A percentile compares a stretch with the other conserved stretches of the same genome.
phyloP scores from a whole-genome alignment of 1,140 invertebrate species.

The Meloidogyne hapla region DNA sequence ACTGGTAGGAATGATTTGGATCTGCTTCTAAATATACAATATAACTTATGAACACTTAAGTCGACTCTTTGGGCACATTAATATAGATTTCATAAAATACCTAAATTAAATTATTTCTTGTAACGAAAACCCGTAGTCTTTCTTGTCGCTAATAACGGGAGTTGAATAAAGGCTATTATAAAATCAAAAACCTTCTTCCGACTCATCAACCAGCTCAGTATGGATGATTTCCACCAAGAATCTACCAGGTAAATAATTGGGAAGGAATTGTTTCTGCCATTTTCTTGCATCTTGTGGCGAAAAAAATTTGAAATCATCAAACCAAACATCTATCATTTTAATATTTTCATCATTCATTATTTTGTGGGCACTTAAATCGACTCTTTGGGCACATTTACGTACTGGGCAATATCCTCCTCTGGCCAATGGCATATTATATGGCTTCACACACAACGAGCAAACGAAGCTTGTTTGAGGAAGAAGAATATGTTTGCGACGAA shows the following conservation, averaged over 20 bases:
- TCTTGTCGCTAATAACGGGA: too few relatives aligned
- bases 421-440: not conserved
- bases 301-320: not conserved
- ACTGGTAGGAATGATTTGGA: not conserved
- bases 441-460: not conserved
- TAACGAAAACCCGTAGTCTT: too few relatives aligned
- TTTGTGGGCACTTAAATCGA: not conserved
- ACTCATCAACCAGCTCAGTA: not conserved
- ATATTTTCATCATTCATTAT: conserved; percentile 2
- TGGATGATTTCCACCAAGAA: not conserved
- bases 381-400: not conserved
- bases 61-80: too few relatives aligned
- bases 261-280: not conserved
- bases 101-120: too few relatives aligned
- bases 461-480: conserved; percentile 1
- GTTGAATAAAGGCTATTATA: too few relatives aligned
- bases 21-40: not conserved
- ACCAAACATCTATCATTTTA: not conserved
- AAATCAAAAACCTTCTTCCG: too few relatives aligned
- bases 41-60: too few relatives aligned
- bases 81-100: too few relatives aligned
- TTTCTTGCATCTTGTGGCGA: not conserved
- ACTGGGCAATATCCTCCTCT: not conserved
- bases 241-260: not conserved
- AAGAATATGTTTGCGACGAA: not conserved